Conservation (phyloP, 2,797 vertebrate genomes). For the Squalus acanthias region DNA sequence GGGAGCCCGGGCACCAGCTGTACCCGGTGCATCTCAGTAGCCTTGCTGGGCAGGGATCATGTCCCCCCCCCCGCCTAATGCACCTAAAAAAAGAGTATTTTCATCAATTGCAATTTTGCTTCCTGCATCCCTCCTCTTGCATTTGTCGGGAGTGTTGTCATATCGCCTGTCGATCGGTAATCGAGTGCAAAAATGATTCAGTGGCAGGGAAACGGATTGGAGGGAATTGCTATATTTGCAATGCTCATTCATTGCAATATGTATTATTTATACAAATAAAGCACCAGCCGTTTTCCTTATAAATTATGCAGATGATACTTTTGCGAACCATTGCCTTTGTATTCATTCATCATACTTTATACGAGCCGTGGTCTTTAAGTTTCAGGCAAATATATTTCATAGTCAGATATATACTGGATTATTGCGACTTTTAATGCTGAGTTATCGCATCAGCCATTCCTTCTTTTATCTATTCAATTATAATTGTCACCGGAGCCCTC, state of each 20-base stretch:
- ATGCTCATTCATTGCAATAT: background rate
- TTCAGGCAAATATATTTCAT: slow-evolving; percentile 22
- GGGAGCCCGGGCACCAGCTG: no score
- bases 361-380: slow-evolving; percentile 43
- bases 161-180: background rate
- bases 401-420: slow-evolving; percentile 4
- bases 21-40: no score
- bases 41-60: background rate
- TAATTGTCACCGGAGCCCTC: slow-evolving; percentile 47
- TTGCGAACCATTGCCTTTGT: background rate
- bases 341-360: background rate
- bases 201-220: background rate
- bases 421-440: slow-evolving; percentile 31
- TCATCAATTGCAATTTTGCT: background rate
- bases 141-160: background rate
- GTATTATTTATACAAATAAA: background rate
- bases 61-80: no score
- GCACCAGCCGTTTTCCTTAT: background rate
- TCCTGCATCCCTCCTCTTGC: background rate
- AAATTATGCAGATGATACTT: background rate
- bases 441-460: slow-evolving; percentile 49
- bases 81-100: no score
- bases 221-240: background rate
- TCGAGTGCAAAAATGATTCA: background rate
- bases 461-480: slow-evolving; percentile 4